Conservation (phyloP, 2,797 vertebrate genomes). For the Sebastes baramenuke region DNA sequence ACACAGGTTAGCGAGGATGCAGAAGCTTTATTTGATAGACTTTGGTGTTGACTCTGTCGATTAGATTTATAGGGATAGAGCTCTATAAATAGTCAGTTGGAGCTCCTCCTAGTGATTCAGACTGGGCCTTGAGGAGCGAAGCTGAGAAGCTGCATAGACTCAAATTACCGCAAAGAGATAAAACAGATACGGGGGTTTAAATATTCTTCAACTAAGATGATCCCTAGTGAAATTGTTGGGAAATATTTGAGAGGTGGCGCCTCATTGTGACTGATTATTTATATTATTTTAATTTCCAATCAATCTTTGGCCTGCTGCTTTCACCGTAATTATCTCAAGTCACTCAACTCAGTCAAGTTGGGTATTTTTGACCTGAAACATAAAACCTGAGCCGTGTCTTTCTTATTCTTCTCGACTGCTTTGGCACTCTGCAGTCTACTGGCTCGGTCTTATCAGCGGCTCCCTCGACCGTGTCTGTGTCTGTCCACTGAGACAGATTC, state of each 20-base stretch:
- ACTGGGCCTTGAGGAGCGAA: background rate
- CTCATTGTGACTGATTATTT: background rate
- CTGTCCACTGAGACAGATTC: conserved; percentile 23
- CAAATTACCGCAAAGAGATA: background rate
- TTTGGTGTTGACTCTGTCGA: background rate
- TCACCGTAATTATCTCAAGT: background rate
- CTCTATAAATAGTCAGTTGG: background rate
- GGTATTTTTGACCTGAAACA: background rate
- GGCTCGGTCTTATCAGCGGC: conserved; percentile 51
- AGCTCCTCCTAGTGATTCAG: background rate
- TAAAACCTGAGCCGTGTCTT: background rate
- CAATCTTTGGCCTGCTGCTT: background rate
- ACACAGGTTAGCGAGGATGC: background rate
- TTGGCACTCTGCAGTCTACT: background rate
- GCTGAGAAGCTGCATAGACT: background rate
- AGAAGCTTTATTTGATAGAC: conserved; percentile 6
- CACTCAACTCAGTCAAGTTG: background rate
- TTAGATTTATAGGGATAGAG: background rate
- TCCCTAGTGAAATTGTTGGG: background rate
- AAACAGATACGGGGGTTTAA: background rate
- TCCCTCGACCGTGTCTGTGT: background rate
- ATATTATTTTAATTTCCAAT: background rate
- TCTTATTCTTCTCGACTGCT: conserved; percentile 2
- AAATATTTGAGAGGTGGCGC: background rate
- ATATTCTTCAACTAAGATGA: background rate